A percentile compares a stretch with the other conserved stretches of the same genome.
phyloP scores from a whole-genome alignment of 2,888 invertebrate genomes.

The Synergus laeviventris region DNA sequence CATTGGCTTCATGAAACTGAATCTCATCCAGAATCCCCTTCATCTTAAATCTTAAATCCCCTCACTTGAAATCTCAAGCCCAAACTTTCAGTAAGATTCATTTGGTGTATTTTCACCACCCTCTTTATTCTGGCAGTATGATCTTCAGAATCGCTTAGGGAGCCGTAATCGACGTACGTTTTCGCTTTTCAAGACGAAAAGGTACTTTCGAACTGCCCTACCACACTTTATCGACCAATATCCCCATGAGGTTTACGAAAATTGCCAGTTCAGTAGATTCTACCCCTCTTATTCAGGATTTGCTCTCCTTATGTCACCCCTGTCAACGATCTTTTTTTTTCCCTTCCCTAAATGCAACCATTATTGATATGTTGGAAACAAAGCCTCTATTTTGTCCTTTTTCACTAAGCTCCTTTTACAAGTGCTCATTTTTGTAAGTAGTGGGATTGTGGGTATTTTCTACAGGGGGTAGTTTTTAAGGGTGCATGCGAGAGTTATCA shows the following conservation, averaged over 20 bases:
- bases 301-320: background rate
- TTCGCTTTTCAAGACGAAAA: background rate
- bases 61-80: background rate
- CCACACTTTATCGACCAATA: constrained; percentile 61
- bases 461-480: too few relatives aligned
- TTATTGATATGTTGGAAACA: too few relatives aligned
- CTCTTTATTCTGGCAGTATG: constrained; percentile 41
- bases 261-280: constrained; percentile 40
- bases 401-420: too few relatives aligned
- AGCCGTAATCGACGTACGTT: constrained; percentile 53
- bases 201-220: constrained; percentile 54
- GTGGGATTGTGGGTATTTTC: too few relatives aligned
- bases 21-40: background rate
- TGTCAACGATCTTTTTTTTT: background rate
- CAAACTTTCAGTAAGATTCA: constrained; percentile 36
- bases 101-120: constrained; percentile 48
- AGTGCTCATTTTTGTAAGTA: too few relatives aligned
- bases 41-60: background rate
- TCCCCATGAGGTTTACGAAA: constrained; percentile 45
- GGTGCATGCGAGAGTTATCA: too few relatives aligned
- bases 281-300: background rate
- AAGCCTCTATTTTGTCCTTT: too few relatives aligned
- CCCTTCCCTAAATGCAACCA: background rate
- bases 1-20: background rate
- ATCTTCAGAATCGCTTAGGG: constrained; percentile 53